A percentile compares a stretch with the other conserved stretches of the same genome.
These are phyloP conservation scores for Enteromius paludinosus DNA, from an alignment of 2,797 vertebrate species.

Conservation along the genomic window DNA sequence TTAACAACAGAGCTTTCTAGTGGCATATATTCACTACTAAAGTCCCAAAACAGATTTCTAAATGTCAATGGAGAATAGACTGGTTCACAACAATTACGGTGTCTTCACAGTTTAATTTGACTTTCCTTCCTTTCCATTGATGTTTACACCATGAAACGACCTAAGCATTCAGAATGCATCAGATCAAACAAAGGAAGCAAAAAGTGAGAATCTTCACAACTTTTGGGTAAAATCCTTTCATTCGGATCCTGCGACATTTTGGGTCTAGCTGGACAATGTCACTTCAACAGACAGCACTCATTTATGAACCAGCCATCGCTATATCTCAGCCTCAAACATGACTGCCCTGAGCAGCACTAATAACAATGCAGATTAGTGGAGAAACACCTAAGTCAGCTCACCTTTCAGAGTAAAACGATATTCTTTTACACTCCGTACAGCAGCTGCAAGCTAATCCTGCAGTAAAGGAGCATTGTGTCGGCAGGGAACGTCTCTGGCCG, in stretches of 20 bases:
- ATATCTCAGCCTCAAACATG: not conserved
- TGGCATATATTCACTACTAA: not conserved
- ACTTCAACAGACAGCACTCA: not conserved
- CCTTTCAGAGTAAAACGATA: conserved; percentile 38
- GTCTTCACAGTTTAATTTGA: not conserved
- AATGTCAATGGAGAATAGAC: not conserved
- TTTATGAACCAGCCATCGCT: not conserved
- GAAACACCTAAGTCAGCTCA: conserved; percentile 26
- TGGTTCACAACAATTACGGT: not conserved
- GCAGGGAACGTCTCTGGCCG: not conserved
- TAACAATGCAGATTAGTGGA: conserved; percentile 9
- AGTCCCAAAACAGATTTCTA: not conserved
- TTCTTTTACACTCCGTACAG: conserved; percentile 11
- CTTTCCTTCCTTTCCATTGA: not conserved
- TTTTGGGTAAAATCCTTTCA: not conserved
- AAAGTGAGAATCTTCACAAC: too few relatives aligned
- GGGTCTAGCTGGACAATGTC: not conserved
- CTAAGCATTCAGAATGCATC: not conserved
- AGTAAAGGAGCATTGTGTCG: conserved; percentile 31
- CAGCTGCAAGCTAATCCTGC: conserved; percentile 46
- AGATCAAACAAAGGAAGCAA: not conserved
- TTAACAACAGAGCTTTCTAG: not conserved
- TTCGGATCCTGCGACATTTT: not conserved
- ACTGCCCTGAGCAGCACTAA: not conserved
- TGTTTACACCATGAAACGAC: not conserved